phyloP scores from a whole-genome alignment of 2,113 vertebrate genomes.

The Axis porcinus region DNA sequence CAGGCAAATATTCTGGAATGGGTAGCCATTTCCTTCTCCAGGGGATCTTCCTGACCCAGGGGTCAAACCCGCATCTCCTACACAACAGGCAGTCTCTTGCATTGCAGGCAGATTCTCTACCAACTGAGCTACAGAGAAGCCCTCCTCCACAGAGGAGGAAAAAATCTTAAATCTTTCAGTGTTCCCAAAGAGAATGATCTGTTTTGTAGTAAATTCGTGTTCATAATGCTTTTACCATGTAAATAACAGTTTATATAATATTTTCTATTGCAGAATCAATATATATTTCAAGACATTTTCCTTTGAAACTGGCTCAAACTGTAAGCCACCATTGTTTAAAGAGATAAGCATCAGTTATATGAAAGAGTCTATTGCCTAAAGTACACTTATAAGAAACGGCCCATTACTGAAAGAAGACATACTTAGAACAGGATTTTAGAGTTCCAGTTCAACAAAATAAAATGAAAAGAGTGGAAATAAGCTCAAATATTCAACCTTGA shows the following conservation, averaged over 20 bases:
- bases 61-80: not conserved
- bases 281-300: not conserved
- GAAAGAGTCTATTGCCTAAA: not conserved
- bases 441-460: not conserved
- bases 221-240: not conserved
- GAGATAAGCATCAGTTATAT: not conserved
- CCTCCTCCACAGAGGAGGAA: not conserved
- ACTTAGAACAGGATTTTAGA: not conserved
- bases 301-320: not conserved
- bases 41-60: not conserved
- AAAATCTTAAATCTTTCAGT: not conserved
- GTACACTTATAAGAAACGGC: not conserved
- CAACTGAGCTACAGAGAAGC: not conserved
- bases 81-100: not conserved
- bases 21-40: not conserved
- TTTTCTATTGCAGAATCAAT: slow-evolving; percentile 9
- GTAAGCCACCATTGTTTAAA: not conserved
- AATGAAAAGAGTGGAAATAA: not conserved
- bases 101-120: not conserved
- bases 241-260: not conserved
- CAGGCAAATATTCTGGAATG: not conserved
- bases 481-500: not conserved
- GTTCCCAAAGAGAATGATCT: not conserved
- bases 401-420: not conserved
- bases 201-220: not conserved